Conservation (phyloP, 2,113 vertebrate species). For the Butorides virescens region DNA sequence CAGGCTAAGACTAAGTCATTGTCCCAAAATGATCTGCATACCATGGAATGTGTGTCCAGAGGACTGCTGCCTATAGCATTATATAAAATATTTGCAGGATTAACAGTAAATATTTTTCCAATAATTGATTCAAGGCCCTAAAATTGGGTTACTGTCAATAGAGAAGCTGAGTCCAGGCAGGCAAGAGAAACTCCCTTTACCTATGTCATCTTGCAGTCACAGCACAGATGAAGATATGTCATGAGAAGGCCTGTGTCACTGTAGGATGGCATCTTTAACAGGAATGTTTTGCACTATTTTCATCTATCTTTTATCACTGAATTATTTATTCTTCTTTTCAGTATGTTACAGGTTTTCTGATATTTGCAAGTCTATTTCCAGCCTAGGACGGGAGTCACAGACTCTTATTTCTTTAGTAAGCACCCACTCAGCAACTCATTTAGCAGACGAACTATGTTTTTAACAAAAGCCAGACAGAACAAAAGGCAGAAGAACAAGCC, state of each 20-base stretch:
- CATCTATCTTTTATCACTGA: neutral
- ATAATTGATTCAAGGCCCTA: neutral
- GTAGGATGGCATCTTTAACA: neutral
- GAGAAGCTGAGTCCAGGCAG: neutral
- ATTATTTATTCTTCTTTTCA: slow-evolving; percentile 12
- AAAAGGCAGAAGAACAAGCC: neutral
- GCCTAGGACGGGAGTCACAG: neutral
- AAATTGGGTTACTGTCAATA: neutral
- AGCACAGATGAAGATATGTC: neutral
- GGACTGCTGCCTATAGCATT: neutral
- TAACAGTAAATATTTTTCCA: neutral
- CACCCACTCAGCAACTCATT: neutral
- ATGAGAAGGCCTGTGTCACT: neutral
- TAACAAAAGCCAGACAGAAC: neutral
- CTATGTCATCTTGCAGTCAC: neutral
- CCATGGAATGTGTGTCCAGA: neutral
- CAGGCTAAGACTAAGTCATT: neutral
- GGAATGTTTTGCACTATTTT: neutral
- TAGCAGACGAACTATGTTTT: neutral
- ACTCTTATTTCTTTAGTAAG: neutral
- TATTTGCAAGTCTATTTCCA: slow-evolving; percentile 13
- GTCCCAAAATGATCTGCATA: rapidly evolving
- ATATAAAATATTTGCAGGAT: neutral
- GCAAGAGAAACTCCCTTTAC: neutral
- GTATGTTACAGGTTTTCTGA: neutral